Percentiles rank a stretch among this genome's conserved stretches.
Evolutionary conservation across 53 echinoderm and acorn worm species (phyloP).

Genomic region (Pentamera pediparva): DNA sequence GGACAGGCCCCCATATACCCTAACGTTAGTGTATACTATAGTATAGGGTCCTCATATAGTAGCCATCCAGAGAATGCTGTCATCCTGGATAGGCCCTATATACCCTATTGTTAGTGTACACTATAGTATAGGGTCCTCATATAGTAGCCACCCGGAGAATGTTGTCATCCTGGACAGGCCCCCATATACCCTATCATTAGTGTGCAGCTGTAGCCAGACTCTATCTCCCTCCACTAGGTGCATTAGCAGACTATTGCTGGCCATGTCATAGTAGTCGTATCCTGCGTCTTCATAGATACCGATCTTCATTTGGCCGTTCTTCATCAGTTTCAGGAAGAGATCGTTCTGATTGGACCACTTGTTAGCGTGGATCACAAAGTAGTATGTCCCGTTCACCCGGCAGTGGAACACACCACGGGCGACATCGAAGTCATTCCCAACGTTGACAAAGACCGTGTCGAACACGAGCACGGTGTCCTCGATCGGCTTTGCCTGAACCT

Average conservation of each 20-base stretch:
- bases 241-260: slow-evolving; percentile 73
- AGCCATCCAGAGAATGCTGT: slow-evolving; percentile 73
- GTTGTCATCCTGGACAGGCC: slow-evolving; percentile 81
- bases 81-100: slow-evolving; percentile 49
- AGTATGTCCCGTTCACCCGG: slow-evolving; percentile 85
- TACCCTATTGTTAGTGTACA: neutral
- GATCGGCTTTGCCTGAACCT: slow-evolving; percentile 60
- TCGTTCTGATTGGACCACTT: slow-evolving; percentile 87
- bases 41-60: slow-evolving; percentile 32
- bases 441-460: slow-evolving; percentile 64
- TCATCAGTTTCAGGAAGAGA: slow-evolving; percentile 78
- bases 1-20: slow-evolving; percentile 62
- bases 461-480: slow-evolving; percentile 69
- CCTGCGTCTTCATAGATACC: slow-evolving; percentile 85
- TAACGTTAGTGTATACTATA: slow-evolving; percentile 47
- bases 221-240: slow-evolving; percentile 64
- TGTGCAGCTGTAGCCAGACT: slow-evolving; percentile 84
- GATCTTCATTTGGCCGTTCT: slow-evolving; percentile 63
- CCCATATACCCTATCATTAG: slow-evolving; percentile 79
- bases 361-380: slow-evolving; percentile 85
- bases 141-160: slow-evolving; percentile 81
- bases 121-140: slow-evolving; percentile 40
- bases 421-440: slow-evolving; percentile 70
- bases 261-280: slow-evolving; percentile 81
- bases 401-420: slow-evolving; percentile 69